Evolutionary conservation across 2,113 vertebrate species (phyloP), one percentile per base, ranked within the genome.

Genomic region (Myiopsitta monachus): DNA sequence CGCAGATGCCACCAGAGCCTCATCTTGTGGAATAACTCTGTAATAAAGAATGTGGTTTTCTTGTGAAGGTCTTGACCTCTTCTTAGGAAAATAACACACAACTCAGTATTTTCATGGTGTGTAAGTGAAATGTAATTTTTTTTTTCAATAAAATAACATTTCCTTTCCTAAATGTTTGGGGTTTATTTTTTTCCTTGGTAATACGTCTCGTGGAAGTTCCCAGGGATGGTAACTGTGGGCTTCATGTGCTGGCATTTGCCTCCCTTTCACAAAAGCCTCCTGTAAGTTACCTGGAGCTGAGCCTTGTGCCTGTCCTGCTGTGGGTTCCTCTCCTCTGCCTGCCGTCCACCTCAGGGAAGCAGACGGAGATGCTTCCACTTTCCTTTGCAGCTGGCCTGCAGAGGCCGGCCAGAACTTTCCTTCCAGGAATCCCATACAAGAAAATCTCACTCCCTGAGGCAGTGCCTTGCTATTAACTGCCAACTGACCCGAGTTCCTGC

Each of bases 81-180:
- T 96, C 88, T 92, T 82, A 88, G 63, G 83, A 93, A 87, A 94
- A 91, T 85, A 89, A 80, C 61, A 93, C 77, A 88, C 38, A 76
- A 67, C 26, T 96, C 66, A 17, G 39, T 95, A 89, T 96, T 96
- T 96, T 96, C 94, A 96, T 97, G 82, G 93, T 97, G 94, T 96
- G 11, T 30, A 95, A 81, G 95, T 97, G 94, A 96, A 96, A 94
- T 88, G 88, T 89, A 52, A 11, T 90, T 94, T 94, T 79, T 87
- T 87, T 90, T 90, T 80, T 79, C 55, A n/a, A n/a, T 59, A 59
- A 59, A 59, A 23, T 59, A 23, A 22, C 9, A 33, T 23, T 59
- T n/a, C 31, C 33, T 59, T 59, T 59, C 55, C 33, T n/a, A 59
- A 59, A n/a, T 59, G 13, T 14, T 57, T 33, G 31, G 7, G 18